These are phyloP conservation scores for Potamarius usumacintae DNA, from an alignment of 2,113 vertebrate genomes.

Conservation along the genomic window DNA sequence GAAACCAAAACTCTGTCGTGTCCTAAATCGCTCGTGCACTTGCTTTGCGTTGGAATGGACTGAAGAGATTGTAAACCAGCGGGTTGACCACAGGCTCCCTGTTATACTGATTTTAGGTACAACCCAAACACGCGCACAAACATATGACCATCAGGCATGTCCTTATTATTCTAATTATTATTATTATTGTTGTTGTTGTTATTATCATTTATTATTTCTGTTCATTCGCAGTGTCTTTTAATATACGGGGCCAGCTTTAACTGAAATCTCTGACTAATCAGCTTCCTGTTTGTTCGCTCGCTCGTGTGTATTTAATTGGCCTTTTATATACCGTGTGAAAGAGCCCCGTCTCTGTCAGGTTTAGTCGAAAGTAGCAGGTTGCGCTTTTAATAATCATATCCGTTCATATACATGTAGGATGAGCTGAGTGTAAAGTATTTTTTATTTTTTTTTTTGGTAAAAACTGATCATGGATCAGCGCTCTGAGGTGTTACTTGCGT, in stretches of 20 bases:
- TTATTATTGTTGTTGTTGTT: not conserved
- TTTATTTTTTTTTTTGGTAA: not conserved
- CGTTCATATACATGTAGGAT: too few species aligned
- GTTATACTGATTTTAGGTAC: conserved; percentile 17
- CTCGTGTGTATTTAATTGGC: not conserved
- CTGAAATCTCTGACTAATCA: not conserved
- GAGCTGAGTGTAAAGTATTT: not conserved
- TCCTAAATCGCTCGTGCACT: conserved; percentile 43
- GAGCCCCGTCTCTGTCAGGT: not conserved
- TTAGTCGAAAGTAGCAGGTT: not conserved
- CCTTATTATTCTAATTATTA: not conserved
- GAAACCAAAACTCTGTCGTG: conserved; percentile 7
- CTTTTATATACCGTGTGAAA: not conserved
- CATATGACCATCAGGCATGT: not conserved
- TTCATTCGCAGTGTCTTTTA: not conserved
- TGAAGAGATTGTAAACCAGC: conserved; percentile 2
- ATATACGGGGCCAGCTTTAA: not conserved
- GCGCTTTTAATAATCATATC: not conserved
- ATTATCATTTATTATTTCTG: not conserved
- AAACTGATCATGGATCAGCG: not conserved
- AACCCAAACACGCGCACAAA: conserved; percentile 28
- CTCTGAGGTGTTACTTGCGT: not conserved
- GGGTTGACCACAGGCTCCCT: conserved; percentile 11
- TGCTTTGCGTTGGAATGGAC: conserved; percentile 6
- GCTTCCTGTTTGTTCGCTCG: not conserved